Conservation (phyloP, 2,113 vertebrate species). For the Ursus arctos region DNA sequence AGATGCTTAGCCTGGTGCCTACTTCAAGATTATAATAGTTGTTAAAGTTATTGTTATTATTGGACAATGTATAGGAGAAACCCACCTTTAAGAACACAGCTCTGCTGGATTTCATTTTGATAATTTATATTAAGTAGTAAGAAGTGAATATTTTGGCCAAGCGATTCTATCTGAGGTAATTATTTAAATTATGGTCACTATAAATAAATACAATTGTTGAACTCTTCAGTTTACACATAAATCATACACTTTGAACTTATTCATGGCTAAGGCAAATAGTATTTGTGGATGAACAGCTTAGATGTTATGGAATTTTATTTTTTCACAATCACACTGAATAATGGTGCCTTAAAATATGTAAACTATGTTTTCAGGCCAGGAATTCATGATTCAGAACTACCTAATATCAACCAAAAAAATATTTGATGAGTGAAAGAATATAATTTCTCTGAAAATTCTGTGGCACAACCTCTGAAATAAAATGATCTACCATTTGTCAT, state of each 20-base stretch:
- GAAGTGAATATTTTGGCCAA: not conserved
- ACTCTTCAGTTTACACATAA: not conserved
- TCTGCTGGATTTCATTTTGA: not conserved
- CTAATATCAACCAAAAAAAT: slow-evolving; percentile 7
- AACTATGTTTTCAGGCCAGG: not conserved
- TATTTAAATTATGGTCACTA: not conserved
- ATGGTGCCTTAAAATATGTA: not conserved
- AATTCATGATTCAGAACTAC: not conserved
- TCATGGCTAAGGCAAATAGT: not conserved
- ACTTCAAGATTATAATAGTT: not conserved
- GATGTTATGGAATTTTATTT: not conserved
- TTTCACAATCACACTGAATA: not conserved
- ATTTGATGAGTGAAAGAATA: slow-evolving; percentile 1
- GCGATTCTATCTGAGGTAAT: not conserved
- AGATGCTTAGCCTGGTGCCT: not conserved
- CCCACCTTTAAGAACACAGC: not conserved
- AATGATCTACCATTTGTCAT: not conserved
- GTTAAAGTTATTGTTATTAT: not conserved
- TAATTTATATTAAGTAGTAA: not conserved
- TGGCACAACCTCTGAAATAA: not conserved
- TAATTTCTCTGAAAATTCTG: not conserved
- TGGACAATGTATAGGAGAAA: not conserved
- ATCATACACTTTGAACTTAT: not conserved
- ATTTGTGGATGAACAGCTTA: not conserved
- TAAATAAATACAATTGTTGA: not conserved